phyloP scores from a whole-genome alignment of 1,140 invertebrate genomes.

The Brachionus rotundiformis region DNA sequence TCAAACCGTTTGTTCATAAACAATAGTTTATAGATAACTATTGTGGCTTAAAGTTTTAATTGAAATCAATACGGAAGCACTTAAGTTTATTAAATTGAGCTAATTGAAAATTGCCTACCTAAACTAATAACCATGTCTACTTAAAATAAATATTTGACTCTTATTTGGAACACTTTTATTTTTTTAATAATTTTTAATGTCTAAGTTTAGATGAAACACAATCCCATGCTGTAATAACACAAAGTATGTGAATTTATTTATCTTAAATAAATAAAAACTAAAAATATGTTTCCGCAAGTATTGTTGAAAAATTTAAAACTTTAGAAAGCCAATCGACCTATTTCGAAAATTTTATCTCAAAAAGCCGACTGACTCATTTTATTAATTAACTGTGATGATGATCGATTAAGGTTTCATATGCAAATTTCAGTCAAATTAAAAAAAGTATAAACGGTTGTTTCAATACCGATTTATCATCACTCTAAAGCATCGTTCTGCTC shows the following conservation, averaged over 20 bases:
- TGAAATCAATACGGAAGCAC: constrained; percentile 17
- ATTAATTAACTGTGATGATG: constrained; percentile 19
- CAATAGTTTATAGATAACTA: neutral
- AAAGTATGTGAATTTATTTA: neutral
- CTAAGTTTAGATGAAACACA: neutral
- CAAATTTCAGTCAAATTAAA: neutral
- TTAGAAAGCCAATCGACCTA: constrained; percentile 5
- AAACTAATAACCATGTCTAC: neutral
- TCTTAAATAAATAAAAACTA: neutral
- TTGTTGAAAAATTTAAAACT: neutral
- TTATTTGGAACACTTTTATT: neutral
- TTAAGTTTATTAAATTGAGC: neutral
- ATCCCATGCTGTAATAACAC: neutral
- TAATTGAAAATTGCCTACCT: neutral
- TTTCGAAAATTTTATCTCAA: neutral
- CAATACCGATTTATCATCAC: constrained; percentile 12
- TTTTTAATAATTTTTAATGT: neutral
- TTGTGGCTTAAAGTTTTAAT: neutral
- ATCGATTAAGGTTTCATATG: neutral
- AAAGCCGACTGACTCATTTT: neutral
- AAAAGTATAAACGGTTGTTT: neutral
- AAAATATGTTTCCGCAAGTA: neutral
- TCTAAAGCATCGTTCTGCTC: neutral
- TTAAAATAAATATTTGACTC: neutral
- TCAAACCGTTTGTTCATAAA: neutral